These are phyloP conservation scores for Geotrypetes seraphini DNA, from an alignment of 2,797 vertebrate species.

Conservation along the genomic window DNA sequence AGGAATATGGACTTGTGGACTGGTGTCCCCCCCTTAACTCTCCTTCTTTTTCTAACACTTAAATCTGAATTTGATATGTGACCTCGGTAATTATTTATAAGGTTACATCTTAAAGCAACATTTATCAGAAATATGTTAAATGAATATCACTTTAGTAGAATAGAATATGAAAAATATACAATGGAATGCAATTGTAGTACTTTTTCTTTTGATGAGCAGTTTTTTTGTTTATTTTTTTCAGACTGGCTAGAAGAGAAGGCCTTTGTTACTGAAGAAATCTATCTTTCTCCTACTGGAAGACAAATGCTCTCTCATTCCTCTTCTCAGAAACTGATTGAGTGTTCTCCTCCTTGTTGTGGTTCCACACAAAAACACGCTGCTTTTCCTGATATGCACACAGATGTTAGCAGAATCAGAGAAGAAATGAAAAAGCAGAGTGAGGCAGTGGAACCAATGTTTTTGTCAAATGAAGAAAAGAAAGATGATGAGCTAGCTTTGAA, in stretches of 20 bases:
- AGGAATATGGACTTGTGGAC: no score
- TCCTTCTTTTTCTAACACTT: no score
- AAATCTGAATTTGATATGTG: no score
- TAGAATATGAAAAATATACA: no score
- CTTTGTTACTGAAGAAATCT: conserved; percentile 1
- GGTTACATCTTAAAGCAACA: no score
- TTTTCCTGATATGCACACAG: background rate
- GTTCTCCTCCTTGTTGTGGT: background rate
- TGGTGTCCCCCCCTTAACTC: no score
- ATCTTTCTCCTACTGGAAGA: conserved; percentile 10
- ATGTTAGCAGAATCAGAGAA: conserved; percentile 12
- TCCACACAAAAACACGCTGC: background rate
- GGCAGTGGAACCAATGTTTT: conserved; percentile 3
- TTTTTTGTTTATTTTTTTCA: conserved; percentile 25
- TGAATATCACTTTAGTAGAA: no score
- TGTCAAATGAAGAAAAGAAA: conserved; percentile 12
- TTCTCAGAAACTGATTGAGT: conserved; percentile 4
- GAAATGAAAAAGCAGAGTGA: conserved; percentile 15
- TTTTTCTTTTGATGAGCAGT: no score
- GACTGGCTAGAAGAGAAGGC: conserved; percentile 28
- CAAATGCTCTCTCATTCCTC: conserved; percentile 1
- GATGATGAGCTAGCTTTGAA: background rate
- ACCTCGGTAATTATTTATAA: no score
- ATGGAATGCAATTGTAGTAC: no score
- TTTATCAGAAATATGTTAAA: no score